Evolutionary conservation across 2,888 invertebrate genomes (phyloP).

Genomic region (Zaprionus bogoriensis): DNA sequence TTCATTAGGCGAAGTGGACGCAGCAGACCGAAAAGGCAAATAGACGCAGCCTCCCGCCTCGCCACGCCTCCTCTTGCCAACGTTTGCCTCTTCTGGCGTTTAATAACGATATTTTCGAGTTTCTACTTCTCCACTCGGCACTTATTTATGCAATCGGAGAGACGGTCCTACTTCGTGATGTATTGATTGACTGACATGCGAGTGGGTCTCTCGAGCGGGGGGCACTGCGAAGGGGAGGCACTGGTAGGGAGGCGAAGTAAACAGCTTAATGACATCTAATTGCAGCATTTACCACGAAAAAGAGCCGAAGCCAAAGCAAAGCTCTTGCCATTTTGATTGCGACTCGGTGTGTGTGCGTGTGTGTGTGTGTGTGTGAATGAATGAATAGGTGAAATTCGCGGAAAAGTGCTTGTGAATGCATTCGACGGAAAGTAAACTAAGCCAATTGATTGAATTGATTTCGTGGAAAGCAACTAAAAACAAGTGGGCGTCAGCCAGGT

Average conservation of each 20-base stretch:
- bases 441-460: slow-evolving; percentile 59
- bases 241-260: neutral
- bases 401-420: slow-evolving; percentile 48
- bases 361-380: slow-evolving; percentile 18
- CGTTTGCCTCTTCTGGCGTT: no score
- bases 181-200: slow-evolving; percentile 3
- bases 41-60: neutral
- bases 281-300: slow-evolving; percentile 43
- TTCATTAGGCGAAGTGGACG: slow-evolving; percentile 52
- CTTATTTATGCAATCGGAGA: slow-evolving; percentile 10
- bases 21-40: slow-evolving; percentile 47
- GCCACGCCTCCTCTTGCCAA: no score
- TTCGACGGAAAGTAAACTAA: slow-evolving; percentile 48
- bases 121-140: neutral
- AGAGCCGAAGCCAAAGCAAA: slow-evolving; percentile 29
- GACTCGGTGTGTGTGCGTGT: neutral
- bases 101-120: neutral
- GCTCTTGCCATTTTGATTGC: slow-evolving; percentile 8
- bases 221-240: neutral
- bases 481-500: neutral
- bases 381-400: slow-evolving; percentile 40
- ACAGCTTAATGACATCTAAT: slow-evolving; percentile 46
- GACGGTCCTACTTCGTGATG: neutral
- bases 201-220: neutral
- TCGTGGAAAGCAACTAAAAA: slow-evolving; percentile 36